These are phyloP conservation scores for Chamaea fasciata DNA, from an alignment of 2,113 vertebrate species.

Conservation along the genomic window DNA sequence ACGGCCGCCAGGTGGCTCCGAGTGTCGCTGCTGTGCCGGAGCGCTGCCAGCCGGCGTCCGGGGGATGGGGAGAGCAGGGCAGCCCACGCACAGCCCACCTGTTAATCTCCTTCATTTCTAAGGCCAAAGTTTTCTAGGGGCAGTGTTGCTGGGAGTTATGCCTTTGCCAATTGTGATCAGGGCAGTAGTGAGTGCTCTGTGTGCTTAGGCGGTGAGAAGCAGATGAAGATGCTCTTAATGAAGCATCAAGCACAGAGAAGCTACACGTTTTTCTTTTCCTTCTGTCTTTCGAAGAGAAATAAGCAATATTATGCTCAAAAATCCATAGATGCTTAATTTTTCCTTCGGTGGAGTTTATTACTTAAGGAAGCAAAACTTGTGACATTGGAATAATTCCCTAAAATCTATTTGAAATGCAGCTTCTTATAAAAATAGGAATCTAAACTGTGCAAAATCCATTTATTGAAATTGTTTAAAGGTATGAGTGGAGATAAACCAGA, in stretches of 20 bases:
- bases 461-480: neutral
- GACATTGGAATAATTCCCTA: neutral
- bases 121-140: neutral
- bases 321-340: neutral
- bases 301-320: neutral
- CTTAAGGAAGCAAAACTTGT: neutral
- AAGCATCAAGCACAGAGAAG: neutral
- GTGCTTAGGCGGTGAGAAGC: neutral
- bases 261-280: neutral
- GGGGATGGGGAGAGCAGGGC: neutral
- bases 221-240: neutral
- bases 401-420: neutral
- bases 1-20: neutral
- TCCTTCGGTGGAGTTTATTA: neutral
- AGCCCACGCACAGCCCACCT: fast-evolving
- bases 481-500: neutral
- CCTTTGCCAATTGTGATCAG: neutral
- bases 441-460: neutral
- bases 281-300: neutral
- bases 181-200: neutral
- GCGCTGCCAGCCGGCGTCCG: too few species aligned
- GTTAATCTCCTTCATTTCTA: neutral
- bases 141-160: fast-evolving
- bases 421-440: neutral
- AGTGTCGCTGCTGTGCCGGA: too few species aligned